Base-by-base conservation (phyloP, 2,797 vertebrate species). In the Sandelia bainsii region DNA sequence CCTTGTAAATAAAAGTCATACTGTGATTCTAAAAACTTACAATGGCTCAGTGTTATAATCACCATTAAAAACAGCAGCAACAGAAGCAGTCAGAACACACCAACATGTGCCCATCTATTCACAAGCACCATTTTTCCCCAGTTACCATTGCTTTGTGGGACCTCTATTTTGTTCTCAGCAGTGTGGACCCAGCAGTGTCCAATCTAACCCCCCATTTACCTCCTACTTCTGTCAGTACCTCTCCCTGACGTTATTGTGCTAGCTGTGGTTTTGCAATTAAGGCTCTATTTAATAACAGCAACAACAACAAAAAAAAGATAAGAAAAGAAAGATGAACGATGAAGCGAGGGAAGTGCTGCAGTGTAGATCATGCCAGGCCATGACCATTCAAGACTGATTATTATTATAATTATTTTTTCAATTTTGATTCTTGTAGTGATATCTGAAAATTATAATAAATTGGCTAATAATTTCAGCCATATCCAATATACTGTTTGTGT, bases 151-250 rank as follows among this genome's bases (percentile, higher is more conserved):
- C 37, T 3, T 40, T 52, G 56, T 72, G 23, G 51, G 45, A 58
- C 69, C 77, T 85, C 66, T 65, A 72, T 84, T 84, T 80, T 49
- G 60, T 73, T 81, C 75, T 66, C 68, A 68, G 73, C 58, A 4
- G 66, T 59, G 60, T 1, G 65, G 58, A 69, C 29, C 49, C 81
- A 80, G 79, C 77, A 58, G 79, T 22, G 72, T 84, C 83, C 73
- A 81, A 81, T 90, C 80, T 74, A 62, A 72, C 62, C 72, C 34
- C 69, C 82, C 79, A 70, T 86, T 83, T 79, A 79, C 83, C 72
- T 79, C 82, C 81, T 25, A 5, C 67, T 66, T 61, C 71, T 49
- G 52, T 46, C 67, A 6, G 48, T 64, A 72, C 59, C 72, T 71
- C 74, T 73, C 77, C 64, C 63, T 3, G 51, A 22, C 59, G 69